Evolutionary conservation across 37 sponge, comb jelly and placozoan genomes (phyloP).

Genomic region (Diacarnus erythraeanus): DNA sequence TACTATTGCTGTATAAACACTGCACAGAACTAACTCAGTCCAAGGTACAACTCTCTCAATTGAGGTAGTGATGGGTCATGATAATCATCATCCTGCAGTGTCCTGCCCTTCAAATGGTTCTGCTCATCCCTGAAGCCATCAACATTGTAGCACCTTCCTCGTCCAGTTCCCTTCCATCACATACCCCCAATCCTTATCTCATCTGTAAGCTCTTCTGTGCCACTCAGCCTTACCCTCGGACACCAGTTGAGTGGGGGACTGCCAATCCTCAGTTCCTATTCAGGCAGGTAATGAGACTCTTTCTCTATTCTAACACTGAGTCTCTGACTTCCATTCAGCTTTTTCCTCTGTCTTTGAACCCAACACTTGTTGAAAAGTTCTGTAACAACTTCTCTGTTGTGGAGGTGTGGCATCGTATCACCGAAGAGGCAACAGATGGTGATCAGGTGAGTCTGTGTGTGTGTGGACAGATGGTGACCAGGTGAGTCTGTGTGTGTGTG

Average conservation of each 20-base stretch:
- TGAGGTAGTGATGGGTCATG: too few species aligned
- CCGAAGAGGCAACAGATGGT: constrained; percentile 30
- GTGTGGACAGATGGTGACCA: background rate
- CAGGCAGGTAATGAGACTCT: constrained; percentile 34
- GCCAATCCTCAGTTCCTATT: constrained; percentile 59
- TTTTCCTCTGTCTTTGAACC: constrained; percentile 52
- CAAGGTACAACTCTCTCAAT: too few species aligned
- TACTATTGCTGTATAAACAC: background rate
- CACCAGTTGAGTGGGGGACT: constrained; percentile 54
- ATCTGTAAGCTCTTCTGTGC: constrained; percentile 62
- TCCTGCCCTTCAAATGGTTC: constrained; percentile 41
- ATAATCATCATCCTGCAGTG: background rate
- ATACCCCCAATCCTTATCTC: constrained; percentile 62
- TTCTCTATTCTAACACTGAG: background rate
- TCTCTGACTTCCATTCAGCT: constrained; percentile 13
- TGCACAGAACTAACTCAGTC: constrained; percentile 11
- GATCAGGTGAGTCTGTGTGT: constrained; percentile 32
- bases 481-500: background rate
- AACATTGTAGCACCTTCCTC: constrained; percentile 17
- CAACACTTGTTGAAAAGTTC: constrained; percentile 47
- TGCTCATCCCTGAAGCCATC: constrained; percentile 60
- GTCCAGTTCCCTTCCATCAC: background rate
- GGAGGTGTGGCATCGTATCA: constrained; percentile 88
- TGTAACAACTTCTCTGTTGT: constrained; percentile 67
- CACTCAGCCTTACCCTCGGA: constrained; percentile 34